Evolutionary conservation across 2,797 vertebrate species (phyloP).

Genomic region (Ctenopoma kingsleyae): DNA sequence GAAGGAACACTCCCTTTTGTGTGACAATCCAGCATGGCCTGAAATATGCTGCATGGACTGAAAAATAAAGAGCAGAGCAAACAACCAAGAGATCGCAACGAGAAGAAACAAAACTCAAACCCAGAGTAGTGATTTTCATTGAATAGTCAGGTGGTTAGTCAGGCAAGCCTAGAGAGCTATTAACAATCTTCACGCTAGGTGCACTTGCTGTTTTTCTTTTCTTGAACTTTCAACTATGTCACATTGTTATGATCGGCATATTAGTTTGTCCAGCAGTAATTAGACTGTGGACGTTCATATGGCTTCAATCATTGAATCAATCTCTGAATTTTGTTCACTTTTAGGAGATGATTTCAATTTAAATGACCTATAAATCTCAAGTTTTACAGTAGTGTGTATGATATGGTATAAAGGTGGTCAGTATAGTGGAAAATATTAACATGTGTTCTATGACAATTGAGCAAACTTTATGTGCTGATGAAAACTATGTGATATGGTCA

Average conservation of each 20-base stretch:
- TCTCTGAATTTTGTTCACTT: neutral
- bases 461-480: constrained; percentile 10
- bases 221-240: constrained; percentile 11
- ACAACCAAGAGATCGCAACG: constrained; percentile 43
- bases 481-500: neutral
- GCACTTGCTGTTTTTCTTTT: neutral
- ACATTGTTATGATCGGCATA: constrained; percentile 4
- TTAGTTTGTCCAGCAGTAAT: constrained; percentile 11
- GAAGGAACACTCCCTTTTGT: constrained; percentile 71
- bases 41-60: constrained; percentile 85
- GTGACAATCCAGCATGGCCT: constrained; percentile 88
- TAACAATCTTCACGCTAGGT: constrained; percentile 3
- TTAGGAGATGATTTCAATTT: neutral
- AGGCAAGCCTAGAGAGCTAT: constrained; percentile 24
- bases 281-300: neutral
- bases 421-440: neutral
- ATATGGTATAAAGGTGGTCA: neutral
- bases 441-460: neutral
- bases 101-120: constrained; percentile 18
- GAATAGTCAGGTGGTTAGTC: neutral
- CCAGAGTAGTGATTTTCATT: constrained; percentile 19
- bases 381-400: neutral
- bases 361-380: neutral
- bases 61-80: constrained; percentile 61
- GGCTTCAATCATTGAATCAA: too few species aligned